Evolutionary conservation across 1,140 invertebrate genomes (phyloP), one percentile per base, ranked within the genome.

Genomic region (Papilio aristodemus): DNA sequence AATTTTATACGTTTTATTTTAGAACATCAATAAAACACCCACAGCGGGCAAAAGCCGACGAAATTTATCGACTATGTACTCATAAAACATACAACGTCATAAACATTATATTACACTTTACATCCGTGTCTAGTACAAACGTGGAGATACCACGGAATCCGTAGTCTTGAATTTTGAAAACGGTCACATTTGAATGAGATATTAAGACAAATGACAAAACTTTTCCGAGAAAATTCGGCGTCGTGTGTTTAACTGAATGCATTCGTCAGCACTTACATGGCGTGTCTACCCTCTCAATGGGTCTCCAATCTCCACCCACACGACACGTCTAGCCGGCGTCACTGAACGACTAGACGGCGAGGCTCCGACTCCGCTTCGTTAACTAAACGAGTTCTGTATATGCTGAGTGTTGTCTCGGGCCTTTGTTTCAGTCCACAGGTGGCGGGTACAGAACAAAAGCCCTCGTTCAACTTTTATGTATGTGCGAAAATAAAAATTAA

Each of bases 291-390:
- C 72, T 73, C 77, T 71, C 70, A 71, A 38, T 58, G 41, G 58
- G 38, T 54, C 69, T 58, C 27, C 27, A 54, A 22, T 72, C 50
- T 32, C 70, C 72, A 75, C 71, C 58, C 70, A 68, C 69, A 68
- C 74, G 79, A 68, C 69, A 68, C 74, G 79, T 78, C 80, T 73
- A 76, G 78, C 41, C 79, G 79, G 77, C 83, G 78, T 68, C 82
- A 67, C 67, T 73, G 79, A 77, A 75, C 76, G 83, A 78, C 83
- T 80, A 87, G 87, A 89, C 85, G 71, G 76, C 79, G 70, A 75
- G 84, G 81, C 85, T 79, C 80, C 83, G 64, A 32, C 58, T 68
- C 64, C 63, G 71, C 71, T 80, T 78, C 69, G 71, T 74, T 76
- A 76, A 69, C 62, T 66, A 79, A 73, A 77, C 74, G 72, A 75